Evolutionary conservation across 23 tunicate genomes (phyloP).

Genomic region (Halocynthia aurantium): DNA sequence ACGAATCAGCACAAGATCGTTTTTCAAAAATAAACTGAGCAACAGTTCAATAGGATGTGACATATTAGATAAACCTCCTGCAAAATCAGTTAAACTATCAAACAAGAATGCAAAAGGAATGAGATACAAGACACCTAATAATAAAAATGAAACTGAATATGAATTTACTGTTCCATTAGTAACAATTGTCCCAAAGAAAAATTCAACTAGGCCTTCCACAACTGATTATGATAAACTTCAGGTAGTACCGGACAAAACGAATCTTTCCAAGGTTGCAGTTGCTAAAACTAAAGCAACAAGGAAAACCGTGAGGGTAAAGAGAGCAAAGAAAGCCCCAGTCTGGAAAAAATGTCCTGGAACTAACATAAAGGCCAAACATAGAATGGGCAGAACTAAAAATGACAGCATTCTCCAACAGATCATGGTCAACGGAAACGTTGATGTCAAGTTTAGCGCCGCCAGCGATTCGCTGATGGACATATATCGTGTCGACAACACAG

Average conservation of each 20-base stretch:
- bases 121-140: no score
- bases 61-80: no score
- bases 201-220: no score
- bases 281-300: not conserved
- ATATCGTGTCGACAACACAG: not conserved
- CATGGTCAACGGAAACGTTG: conserved; percentile 3
- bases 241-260: not conserved
- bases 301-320: not conserved
- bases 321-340: not conserved
- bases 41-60: not conserved
- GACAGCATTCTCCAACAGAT: conserved; percentile 18
- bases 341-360: not conserved
- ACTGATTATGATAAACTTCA: no score
- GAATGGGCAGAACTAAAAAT: not conserved
- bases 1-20: no score
- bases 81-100: not conserved
- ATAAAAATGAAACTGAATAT: no score
- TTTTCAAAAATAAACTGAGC: not conserved
- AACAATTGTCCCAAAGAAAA: no score
- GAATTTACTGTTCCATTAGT: no score
- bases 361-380: not conserved
- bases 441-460: not conserved
- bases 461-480: conserved; percentile 6
- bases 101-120: not conserved
- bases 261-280: not conserved